phyloP scores from a whole-genome alignment of 2,113 vertebrate species.

The Chascanopsetta lugubris region DNA sequence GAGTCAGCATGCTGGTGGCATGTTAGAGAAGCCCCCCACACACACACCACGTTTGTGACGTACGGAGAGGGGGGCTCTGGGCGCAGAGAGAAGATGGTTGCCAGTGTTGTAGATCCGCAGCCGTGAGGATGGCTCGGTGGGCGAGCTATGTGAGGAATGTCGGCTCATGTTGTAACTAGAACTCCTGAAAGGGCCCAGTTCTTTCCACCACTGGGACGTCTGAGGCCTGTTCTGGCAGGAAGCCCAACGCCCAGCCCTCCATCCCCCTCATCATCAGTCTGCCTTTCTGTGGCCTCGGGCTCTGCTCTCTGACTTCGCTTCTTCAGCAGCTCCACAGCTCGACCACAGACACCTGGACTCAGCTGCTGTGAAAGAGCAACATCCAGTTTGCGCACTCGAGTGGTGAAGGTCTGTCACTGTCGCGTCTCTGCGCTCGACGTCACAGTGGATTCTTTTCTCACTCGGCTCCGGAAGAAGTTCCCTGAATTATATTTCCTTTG shows the following conservation, averaged over 20 bases:
- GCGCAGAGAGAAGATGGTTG: conserved; percentile 17
- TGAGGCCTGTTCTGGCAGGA: conserved; percentile 55
- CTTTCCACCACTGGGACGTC: conserved; percentile 64
- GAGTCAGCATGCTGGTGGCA: conserved; percentile 31
- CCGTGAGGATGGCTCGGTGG: conserved; percentile 66
- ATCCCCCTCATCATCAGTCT: conserved; percentile 46
- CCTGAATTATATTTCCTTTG: neutral
- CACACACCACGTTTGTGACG: conserved; percentile 24
- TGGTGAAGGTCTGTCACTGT: too few species aligned
- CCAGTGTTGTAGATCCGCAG: conserved; percentile 9
- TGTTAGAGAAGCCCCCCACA: conserved; percentile 45
- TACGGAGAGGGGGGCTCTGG: neutral
- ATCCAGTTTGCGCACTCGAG: neutral
- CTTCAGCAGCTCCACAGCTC: conserved; percentile 3
- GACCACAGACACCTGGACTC: neutral
- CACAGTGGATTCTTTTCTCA: neutral
- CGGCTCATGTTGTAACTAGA: conserved; percentile 80
- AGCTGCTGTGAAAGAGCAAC: neutral
- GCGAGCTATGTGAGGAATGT: conserved; percentile 81
- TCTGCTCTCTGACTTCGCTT: conserved; percentile 17
- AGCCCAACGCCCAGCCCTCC: conserved; percentile 53
- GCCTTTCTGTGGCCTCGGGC: conserved; percentile 45
- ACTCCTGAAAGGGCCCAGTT: conserved; percentile 73
- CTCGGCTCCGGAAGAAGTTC: neutral
- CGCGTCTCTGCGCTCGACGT: too few species aligned